These are phyloP conservation scores for Polydrusus tereticollis DNA, from an alignment of 2,888 invertebrate genomes.

Conservation along the genomic window DNA sequence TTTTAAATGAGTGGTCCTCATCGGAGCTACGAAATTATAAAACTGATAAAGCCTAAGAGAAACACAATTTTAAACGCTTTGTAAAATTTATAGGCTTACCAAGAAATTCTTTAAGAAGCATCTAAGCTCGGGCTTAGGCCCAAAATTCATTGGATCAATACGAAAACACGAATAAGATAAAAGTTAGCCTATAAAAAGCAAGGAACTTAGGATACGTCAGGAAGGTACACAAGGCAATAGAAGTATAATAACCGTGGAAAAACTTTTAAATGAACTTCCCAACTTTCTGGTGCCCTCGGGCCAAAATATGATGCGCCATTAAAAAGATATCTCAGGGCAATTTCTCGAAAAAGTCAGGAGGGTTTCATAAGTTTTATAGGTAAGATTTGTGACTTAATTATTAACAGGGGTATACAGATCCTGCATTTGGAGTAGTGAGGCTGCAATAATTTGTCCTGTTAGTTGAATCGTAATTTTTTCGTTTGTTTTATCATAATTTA, in stretches of 20 bases:
- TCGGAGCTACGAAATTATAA: no score
- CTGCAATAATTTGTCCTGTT: not conserved
- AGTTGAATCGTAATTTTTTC: not conserved
- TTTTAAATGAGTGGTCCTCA: no score
- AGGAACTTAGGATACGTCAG: constrained; percentile 32
- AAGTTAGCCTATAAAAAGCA: constrained; percentile 41
- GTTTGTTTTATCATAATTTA: not conserved
- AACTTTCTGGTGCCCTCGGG: constrained; percentile 39
- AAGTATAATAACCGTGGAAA: constrained; percentile 40
- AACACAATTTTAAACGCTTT: no score
- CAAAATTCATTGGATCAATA: constrained; percentile 11
- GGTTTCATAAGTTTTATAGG: constrained; percentile 37
- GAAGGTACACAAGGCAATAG: constrained; percentile 47
- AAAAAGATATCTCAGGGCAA: constrained; percentile 40
- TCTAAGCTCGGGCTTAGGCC: not conserved
- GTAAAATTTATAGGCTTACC: no score
- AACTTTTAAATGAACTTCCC: constrained; percentile 45
- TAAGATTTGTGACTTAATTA: constrained; percentile 42
- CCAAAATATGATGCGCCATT: constrained; percentile 48
- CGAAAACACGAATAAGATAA: constrained; percentile 26
- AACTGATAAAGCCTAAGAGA: no score
- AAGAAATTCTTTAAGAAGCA: not conserved
- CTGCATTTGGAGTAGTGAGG: constrained; percentile 6
- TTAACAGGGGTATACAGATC: constrained; percentile 14
- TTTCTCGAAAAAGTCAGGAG: constrained; percentile 23